Evolutionary conservation across 2,113 vertebrate genomes (phyloP), one percentile per base, ranked within the genome.

Genomic region (Xiphophorus maculatus): DNA sequence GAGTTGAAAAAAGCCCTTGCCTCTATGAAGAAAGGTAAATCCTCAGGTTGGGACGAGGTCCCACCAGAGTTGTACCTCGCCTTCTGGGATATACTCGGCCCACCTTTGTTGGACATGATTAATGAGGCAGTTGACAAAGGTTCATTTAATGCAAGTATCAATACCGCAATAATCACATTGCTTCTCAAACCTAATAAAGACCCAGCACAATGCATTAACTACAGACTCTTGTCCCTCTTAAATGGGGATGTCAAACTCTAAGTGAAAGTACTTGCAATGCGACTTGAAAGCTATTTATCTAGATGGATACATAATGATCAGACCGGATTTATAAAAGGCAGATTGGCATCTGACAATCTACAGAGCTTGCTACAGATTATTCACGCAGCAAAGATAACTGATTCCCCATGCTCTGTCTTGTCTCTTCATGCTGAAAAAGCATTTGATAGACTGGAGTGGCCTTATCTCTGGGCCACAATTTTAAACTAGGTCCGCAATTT

Each of bases 1-100:
- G 70, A 72, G 17, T 15, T 72, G 30, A 42, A 58, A n/a, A 63
- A 35, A 5, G 70, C 70, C 25, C 48, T 70, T 35, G 58, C 22
- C 27, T 42, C 17, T 10, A 37, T 72, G 30, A 72, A 42, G 19
- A 42, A 62, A 4, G 70, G 70, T 3, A 63, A 35, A 29, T 72
- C 70, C 15, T 58, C 33, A 42, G 70, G 70, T 13, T 37, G 30
- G 51, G 58, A 71, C 17, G 58, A 35, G 60, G 60, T 42, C 13
- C 40, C 40, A 15, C 40, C 40, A 42, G 40, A 42, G 40, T 37
- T 37, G 10, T 37, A 42, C 6, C 51, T 70, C 1, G 15, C 51
- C 25, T 70, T 70, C 13, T 70, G 30, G 68, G 30, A 70, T 9
- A 27, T 60, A 35, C 13, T 70, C 17, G 29, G 48, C 4, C 19